A percentile compares a stretch with the other conserved stretches of the same genome.
These are phyloP conservation scores for Syrrhaptes paradoxus DNA, from an alignment of 2,113 vertebrate genomes.

Conservation along the genomic window DNA sequence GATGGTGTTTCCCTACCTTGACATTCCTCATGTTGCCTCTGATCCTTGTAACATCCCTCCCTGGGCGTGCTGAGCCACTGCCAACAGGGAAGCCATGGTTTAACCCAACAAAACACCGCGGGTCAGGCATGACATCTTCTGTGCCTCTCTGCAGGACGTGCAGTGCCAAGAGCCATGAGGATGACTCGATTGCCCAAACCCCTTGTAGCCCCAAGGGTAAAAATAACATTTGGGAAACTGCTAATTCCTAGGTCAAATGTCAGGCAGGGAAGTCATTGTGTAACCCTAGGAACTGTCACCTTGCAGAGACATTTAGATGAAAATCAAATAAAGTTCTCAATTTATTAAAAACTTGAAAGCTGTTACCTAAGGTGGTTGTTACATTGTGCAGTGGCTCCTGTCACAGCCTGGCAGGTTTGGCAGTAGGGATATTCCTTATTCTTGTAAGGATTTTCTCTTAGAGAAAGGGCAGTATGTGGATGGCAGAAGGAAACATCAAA, in stretches of 20 bases:
- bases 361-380: background rate
- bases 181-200: background rate
- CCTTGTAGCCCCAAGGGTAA: background rate
- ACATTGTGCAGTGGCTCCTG: background rate
- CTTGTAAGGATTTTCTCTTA: background rate
- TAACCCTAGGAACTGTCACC: background rate
- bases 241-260: background rate
- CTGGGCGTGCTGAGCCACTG: background rate
- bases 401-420: background rate
- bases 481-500: background rate
- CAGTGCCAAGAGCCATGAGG: background rate
- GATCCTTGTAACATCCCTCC: background rate
- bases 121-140: background rate
- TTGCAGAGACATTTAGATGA: background rate
- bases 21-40: background rate
- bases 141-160: background rate
- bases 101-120: background rate
- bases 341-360: background rate
- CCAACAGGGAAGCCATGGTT: background rate
- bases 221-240: background rate
- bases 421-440: background rate
- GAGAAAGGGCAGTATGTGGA: background rate
- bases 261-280: background rate
- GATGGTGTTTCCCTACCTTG: rapidly evolving
- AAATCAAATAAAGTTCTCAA: background rate